phyloP scores from a whole-genome alignment of 2,113 vertebrate species.

The Lanius ludovicianus region DNA sequence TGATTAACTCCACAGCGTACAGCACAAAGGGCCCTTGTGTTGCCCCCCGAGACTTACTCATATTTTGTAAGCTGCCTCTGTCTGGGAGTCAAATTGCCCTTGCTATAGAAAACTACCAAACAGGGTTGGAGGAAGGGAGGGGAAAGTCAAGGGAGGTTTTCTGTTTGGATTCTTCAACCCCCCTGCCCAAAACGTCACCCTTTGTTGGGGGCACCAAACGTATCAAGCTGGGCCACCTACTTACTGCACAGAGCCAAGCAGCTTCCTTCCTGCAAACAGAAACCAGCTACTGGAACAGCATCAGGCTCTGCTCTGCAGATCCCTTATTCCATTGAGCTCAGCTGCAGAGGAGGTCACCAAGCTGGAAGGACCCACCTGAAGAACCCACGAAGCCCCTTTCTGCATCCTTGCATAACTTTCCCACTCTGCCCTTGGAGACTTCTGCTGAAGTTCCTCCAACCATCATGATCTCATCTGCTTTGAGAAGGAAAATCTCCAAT shows the following conservation, averaged over 20 bases:
- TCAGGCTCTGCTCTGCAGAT: background rate
- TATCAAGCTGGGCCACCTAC: background rate
- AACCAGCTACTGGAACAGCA: background rate
- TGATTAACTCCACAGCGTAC: background rate
- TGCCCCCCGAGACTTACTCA: background rate
- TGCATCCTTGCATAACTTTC: background rate
- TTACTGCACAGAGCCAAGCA: background rate
- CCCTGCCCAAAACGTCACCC: background rate
- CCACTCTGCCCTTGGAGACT: background rate
- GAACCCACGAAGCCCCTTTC: background rate
- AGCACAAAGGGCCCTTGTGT: slow-evolving; percentile 10
- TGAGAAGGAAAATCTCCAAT: background rate
- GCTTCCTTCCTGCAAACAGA: background rate
- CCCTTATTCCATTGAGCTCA: accelerated
- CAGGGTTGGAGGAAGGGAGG: background rate
- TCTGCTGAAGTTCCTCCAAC: background rate
- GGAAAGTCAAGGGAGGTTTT: background rate
- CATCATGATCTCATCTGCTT: background rate
- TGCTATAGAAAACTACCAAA: background rate
- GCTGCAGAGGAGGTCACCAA: background rate
- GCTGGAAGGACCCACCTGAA: background rate
- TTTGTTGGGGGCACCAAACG: background rate
- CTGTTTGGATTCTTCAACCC: background rate
- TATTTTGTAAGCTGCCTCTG: background rate
- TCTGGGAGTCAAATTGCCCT: background rate